Evolutionary conservation across 2,888 invertebrate species (phyloP).

Genomic region (Athetis lepigone): DNA sequence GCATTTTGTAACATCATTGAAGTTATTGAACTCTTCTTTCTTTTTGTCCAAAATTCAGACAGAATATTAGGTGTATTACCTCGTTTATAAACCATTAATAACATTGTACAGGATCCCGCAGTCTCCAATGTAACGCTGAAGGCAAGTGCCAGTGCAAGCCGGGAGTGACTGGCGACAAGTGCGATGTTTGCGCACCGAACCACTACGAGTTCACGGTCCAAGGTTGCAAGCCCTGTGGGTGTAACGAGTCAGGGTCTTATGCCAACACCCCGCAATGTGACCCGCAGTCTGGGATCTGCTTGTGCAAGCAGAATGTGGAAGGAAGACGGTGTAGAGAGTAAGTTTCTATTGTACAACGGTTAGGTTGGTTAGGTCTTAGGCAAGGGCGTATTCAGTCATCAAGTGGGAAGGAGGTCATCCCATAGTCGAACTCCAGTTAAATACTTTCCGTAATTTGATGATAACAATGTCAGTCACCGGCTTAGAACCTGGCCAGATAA

Average conservation of each 20-base stretch:
- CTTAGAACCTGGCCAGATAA: too few relatives aligned
- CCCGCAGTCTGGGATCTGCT: slow-evolving; percentile 94
- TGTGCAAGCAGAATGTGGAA: slow-evolving; percentile 98
- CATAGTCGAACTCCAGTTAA: too few relatives aligned
- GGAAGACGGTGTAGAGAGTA: slow-evolving; percentile 97
- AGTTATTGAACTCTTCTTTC: too few relatives aligned
- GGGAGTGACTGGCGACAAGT: slow-evolving; percentile 98
- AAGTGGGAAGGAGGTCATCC: too few relatives aligned
- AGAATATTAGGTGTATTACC: too few relatives aligned
- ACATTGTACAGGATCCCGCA: slow-evolving; percentile 93
- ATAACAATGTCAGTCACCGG: too few relatives aligned
- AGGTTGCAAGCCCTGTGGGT: slow-evolving; percentile 98
- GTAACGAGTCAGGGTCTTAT: slow-evolving; percentile 95
- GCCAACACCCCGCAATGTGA: slow-evolving; percentile 96
- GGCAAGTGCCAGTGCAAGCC: slow-evolving; percentile 99
- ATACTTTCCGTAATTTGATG: too few relatives aligned
- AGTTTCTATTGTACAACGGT: slow-evolving; percentile 75
- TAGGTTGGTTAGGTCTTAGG: too few relatives aligned
- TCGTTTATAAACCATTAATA: background rate
- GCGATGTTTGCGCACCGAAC: slow-evolving; percentile 95
- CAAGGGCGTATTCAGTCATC: too few relatives aligned
- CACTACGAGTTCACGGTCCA: slow-evolving; percentile 96
- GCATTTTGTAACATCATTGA: too few relatives aligned
- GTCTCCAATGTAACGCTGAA: slow-evolving; percentile 96
- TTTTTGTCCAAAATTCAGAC: too few relatives aligned